phyloP scores from a whole-genome alignment of 2,113 vertebrate genomes.

The Eonycteris spelaea region DNA sequence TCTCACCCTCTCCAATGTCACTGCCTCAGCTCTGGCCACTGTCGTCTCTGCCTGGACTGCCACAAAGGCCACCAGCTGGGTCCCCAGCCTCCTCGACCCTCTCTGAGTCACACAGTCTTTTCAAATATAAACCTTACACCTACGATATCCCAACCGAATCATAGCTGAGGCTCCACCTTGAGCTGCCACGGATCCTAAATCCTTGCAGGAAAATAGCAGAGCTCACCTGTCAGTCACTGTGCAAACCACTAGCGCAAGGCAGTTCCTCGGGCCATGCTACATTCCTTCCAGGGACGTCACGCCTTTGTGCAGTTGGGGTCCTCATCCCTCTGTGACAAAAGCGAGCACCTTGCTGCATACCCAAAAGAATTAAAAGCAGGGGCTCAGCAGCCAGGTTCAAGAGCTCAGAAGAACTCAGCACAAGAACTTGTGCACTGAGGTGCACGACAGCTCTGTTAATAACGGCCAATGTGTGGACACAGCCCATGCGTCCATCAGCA shows the following conservation, averaged over 20 bases:
- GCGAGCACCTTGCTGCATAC: background rate
- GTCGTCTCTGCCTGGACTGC: background rate
- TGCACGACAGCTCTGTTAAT: background rate
- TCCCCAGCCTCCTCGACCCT: background rate
- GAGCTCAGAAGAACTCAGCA: too few relatives aligned
- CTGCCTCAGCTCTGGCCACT: background rate
- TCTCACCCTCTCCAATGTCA: too few relatives aligned
- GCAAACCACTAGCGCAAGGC: background rate
- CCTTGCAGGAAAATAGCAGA: background rate
- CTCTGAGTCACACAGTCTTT: background rate
- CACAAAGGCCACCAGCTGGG: too few relatives aligned
- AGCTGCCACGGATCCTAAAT: background rate
- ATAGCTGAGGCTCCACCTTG: background rate
- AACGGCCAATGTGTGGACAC: background rate
- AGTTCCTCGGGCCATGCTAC: too few relatives aligned
- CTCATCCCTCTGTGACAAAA: background rate
- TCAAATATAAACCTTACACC: background rate
- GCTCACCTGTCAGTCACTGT: too few relatives aligned
- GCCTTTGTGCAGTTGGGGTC: background rate
- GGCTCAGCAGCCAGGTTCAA: too few relatives aligned
- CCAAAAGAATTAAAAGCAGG: background rate
- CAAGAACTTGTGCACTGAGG: rapidly evolving
- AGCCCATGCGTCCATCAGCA: background rate
- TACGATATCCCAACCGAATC: background rate
- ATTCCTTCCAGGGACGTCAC: rapidly evolving